Conservation (phyloP, 2,113 vertebrate genomes). For the Prunella himalayana region DNA sequence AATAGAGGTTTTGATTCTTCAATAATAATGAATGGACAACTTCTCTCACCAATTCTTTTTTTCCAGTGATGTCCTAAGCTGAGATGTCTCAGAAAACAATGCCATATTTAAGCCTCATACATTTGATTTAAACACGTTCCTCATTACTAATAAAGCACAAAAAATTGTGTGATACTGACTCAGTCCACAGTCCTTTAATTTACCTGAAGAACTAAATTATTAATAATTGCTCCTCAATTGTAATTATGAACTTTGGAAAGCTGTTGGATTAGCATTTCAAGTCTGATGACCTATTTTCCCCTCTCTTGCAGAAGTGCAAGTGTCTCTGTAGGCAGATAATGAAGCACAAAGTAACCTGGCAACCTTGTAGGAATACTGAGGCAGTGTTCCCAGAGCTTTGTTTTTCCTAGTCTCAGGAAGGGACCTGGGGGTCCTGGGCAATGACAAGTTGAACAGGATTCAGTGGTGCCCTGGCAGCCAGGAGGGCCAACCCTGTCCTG, state of each 20-base stretch:
- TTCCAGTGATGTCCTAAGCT: not conserved
- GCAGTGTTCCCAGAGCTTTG: not conserved
- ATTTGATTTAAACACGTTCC: not conserved
- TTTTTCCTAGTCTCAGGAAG: accelerated
- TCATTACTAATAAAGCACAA: not conserved
- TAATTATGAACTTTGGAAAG: not conserved
- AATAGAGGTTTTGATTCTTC: not conserved
- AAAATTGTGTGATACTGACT: not conserved
- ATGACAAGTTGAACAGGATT: accelerated
- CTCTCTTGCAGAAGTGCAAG: not conserved
- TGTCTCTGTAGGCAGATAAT: not conserved
- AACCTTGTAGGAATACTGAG: not conserved
- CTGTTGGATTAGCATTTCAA: not conserved
- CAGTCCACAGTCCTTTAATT: not conserved
- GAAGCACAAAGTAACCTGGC: not conserved
- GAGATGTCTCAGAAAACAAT: not conserved
- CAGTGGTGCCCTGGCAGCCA: not conserved
- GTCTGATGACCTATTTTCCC: not conserved
- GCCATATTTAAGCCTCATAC: not conserved
- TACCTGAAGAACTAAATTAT: not conserved
- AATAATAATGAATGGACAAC: not conserved
- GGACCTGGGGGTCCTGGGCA: accelerated
- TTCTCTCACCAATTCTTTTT: not conserved
- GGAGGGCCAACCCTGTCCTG: accelerated
- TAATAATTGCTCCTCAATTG: not conserved